Evolutionary conservation across 2,797 vertebrate genomes (phyloP), one percentile per base, ranked within the genome.

Genomic region (Tauraco hartlaubi): DNA sequence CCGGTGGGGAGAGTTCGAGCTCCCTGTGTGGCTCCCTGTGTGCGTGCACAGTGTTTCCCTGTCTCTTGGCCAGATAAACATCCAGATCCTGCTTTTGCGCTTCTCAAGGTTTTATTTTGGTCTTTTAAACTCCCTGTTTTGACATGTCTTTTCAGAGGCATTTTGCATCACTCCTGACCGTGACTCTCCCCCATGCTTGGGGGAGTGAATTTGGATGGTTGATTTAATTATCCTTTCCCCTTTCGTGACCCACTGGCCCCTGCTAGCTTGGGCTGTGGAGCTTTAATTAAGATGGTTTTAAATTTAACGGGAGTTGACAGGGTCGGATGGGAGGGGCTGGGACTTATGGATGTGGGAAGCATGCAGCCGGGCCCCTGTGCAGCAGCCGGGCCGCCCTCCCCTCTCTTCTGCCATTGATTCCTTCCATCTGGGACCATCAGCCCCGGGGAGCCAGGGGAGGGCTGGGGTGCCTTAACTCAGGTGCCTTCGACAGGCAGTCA

Each of bases 211-310:
- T 90, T 85, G 86, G 77, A 37, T 74, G 90, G 69, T 79, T 94
- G 72, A 66, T 96, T 93, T 95, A 96, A 96, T 96, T 92, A 91
- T 83, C 88, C 71, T 92, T 85, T 90, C 85, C 71, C 78, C n/a
- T 90, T 74, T 49, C 11, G 4, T 95, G 88, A 92, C 35, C 31
- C n/a, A 49, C 76, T 85, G 78, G 85, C 81, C 56, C 61, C 51
- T 75, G 43, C 69, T 83, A 73, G 84, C 58, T 72, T 78, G 46
- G 74, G 59, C 79, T 92, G 68, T 62, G 90, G 49, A 92, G 67
- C 69, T 95, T 94, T 97, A 97, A 97, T 97, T 96, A 95, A 95
- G 77, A 67, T 67, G 51, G 77, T 64, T 94, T 95, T 91, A 90
- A 95, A 85, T 90, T 90, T 94, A 87, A 87, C 1, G 1, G 82